Evolutionary conservation across 30 jellyfish, hydroid and myxozoan species (phyloP).

Genomic region (Cassiopea xamachana): DNA sequence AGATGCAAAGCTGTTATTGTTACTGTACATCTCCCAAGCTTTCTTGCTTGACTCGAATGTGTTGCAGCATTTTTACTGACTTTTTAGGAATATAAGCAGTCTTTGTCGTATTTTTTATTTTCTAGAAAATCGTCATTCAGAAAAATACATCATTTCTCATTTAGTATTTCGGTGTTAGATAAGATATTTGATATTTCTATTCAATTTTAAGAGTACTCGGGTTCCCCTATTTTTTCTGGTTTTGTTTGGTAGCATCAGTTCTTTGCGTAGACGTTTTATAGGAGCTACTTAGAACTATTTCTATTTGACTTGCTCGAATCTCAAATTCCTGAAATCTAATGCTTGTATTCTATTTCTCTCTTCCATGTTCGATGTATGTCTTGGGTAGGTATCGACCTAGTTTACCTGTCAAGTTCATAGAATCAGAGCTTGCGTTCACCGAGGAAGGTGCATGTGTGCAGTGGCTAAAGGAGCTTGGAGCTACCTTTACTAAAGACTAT

Average conservation of each 20-base stretch:
- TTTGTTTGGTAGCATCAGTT: too few species aligned
- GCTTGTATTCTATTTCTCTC: conserved; percentile 51
- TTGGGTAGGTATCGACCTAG: conserved; percentile 99
- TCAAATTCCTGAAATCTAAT: conserved; percentile 38
- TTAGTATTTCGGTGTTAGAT: too few species aligned
- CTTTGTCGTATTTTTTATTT: too few species aligned
- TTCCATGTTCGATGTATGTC: conserved; percentile 70
- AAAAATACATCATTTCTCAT: too few species aligned
- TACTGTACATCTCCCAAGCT: not conserved
- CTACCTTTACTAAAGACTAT: conserved; percentile 80
- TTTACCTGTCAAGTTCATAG: conserved; percentile 84
- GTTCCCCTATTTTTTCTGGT: too few species aligned
- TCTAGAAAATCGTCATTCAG: too few species aligned
- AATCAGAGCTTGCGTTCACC: conserved; percentile 91
- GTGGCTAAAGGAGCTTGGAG: conserved; percentile 95
- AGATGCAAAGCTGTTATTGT: too few species aligned
- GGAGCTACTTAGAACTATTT: not conserved
- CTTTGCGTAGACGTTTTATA: too few species aligned
- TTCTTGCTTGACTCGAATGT: not conserved
- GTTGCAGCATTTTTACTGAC: not conserved
- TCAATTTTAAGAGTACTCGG: too few species aligned
- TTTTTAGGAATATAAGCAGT: too few species aligned
- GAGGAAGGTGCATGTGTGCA: conserved; percentile 82
- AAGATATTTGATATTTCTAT: too few species aligned
- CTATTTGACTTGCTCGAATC: conserved; percentile 16